A percentile compares a stretch with the other conserved stretches of the same genome.
These are phyloP conservation scores for Trichomycterus rosablanca DNA, from an alignment of 2,113 vertebrate genomes.

Conservation along the genomic window DNA sequence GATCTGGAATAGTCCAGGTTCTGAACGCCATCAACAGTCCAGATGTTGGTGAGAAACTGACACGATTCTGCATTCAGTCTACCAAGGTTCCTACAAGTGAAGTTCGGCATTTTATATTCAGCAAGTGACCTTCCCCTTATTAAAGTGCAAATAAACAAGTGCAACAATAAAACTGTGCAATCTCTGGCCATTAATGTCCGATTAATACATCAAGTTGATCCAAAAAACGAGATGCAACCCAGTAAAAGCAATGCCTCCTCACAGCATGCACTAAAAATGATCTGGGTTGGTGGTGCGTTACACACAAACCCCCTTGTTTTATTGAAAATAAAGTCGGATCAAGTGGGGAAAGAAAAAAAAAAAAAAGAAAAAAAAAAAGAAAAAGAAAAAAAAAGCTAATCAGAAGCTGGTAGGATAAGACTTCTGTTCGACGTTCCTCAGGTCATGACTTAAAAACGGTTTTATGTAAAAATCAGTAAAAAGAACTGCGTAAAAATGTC, in stretches of 20 bases:
- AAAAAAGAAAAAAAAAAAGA: neutral
- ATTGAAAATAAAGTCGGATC: constrained; percentile 62
- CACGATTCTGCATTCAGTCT: constrained; percentile 65
- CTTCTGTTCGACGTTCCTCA: constrained; percentile 68
- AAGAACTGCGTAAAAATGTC: constrained; percentile 96
- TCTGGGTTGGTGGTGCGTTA: constrained; percentile 56
- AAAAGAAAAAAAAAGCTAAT: constrained; percentile 44
- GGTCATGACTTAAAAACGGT: constrained; percentile 96
- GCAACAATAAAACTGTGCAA: constrained; percentile 91
- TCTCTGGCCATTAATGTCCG: constrained; percentile 73
- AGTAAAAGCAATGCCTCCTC: constrained; percentile 56
- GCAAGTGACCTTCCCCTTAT: constrained; percentile 84
- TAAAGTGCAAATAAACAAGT: constrained; percentile 98
- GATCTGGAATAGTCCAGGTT: constrained; percentile 43
- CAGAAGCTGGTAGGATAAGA: constrained; percentile 62
- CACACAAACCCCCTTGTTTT: constrained; percentile 57
- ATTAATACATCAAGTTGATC: constrained; percentile 67
- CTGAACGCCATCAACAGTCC: constrained; percentile 11
- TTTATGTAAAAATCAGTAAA: constrained; percentile 98
- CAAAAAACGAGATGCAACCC: constrained; percentile 52
- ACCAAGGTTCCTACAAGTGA: constrained; percentile 66
- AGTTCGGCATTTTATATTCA: constrained; percentile 69
- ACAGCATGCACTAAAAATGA: constrained; percentile 39
- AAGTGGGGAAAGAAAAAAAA: constrained; percentile 51
- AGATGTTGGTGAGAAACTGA: constrained; percentile 58